These are phyloP conservation scores for Scotopteryx bipunctaria DNA, from an alignment of 2,888 invertebrate species.

Conservation along the genomic window DNA sequence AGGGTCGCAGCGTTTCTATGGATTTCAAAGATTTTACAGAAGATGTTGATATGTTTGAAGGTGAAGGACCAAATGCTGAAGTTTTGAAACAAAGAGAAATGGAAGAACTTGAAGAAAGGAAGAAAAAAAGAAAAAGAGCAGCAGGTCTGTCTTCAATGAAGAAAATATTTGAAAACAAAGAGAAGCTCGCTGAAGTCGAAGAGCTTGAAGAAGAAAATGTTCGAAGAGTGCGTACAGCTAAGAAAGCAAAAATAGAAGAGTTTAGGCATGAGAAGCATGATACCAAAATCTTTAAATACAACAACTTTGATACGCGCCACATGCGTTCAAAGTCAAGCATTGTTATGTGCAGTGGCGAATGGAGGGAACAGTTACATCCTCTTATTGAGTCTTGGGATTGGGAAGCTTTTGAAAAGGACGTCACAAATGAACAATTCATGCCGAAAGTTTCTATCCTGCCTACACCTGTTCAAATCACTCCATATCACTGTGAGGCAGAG, in stretches of 20 bases:
- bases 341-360: slow-evolving; percentile 77
- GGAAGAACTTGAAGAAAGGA: slow-evolving; percentile 79
- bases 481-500: slow-evolving; percentile 78
- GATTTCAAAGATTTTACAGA: slow-evolving; percentile 85
- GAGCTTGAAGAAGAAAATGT: slow-evolving; percentile 82
- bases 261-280: slow-evolving; percentile 76
- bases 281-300: slow-evolving; percentile 70
- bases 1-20: slow-evolving; percentile 89
- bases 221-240: slow-evolving; percentile 64
- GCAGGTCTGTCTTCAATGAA: slow-evolving; percentile 85
- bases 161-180: slow-evolving; percentile 91
- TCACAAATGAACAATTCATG: slow-evolving; percentile 72
- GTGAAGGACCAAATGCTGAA: slow-evolving; percentile 87
- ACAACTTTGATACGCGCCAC: slow-evolving; percentile 77
- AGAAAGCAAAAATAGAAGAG: slow-evolving; percentile 73
- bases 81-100: slow-evolving; percentile 85
- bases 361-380: slow-evolving; percentile 85
- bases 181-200: slow-evolving; percentile 85
- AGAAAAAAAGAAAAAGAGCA: slow-evolving; percentile 84
- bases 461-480: slow-evolving; percentile 73
- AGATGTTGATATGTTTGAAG: slow-evolving; percentile 86
- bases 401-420: slow-evolving; percentile 85
- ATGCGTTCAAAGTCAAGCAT: slow-evolving; percentile 80
- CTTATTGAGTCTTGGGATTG: slow-evolving; percentile 86
- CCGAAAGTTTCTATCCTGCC: slow-evolving; percentile 75